phyloP scores from a whole-genome alignment of 2,888 invertebrate genomes.

The Pyrgus malvae region DNA sequence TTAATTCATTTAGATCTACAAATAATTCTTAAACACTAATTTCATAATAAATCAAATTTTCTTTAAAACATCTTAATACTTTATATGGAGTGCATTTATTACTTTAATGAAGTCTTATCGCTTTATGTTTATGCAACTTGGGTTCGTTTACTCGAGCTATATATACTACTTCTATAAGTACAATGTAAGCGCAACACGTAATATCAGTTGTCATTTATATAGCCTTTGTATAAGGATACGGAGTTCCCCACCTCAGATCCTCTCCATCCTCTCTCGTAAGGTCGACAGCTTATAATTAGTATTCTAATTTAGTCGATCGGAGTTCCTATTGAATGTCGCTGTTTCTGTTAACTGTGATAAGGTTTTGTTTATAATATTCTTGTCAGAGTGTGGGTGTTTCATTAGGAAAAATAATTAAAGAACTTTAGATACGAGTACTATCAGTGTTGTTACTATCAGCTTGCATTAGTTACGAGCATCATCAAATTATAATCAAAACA shows the following conservation, averaged over 20 bases:
- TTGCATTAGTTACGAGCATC: too few relatives aligned
- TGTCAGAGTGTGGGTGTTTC: constrained; percentile 5
- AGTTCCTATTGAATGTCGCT: constrained; percentile 36
- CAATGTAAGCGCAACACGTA: not conserved
- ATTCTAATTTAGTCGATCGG: constrained; percentile 38
- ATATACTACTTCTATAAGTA: too few relatives aligned
- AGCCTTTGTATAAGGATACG: constrained; percentile 8
- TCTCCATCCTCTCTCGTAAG: constrained; percentile 37
- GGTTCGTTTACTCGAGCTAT: not conserved
- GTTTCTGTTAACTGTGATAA: constrained; percentile 16
- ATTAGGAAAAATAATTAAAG: too few relatives aligned
- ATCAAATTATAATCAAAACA: too few relatives aligned
- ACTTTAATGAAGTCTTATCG: too few relatives aligned
- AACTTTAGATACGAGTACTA: not conserved
- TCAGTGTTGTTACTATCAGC: not conserved
- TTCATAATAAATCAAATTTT: too few relatives aligned
- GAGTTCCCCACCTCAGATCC: constrained; percentile 20
- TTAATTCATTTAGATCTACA: too few relatives aligned
- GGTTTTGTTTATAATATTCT: constrained; percentile 6
- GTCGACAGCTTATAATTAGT: constrained; percentile 40
- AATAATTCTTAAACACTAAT: too few relatives aligned
- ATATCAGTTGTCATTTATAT: not conserved
- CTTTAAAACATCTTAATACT: too few relatives aligned
- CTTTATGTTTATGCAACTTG: constrained; percentile 1
- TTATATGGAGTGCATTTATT: too few relatives aligned